These are phyloP conservation scores for Catostomus latipinnis DNA, from an alignment of 2,797 vertebrate species.

Conservation along the genomic window DNA sequence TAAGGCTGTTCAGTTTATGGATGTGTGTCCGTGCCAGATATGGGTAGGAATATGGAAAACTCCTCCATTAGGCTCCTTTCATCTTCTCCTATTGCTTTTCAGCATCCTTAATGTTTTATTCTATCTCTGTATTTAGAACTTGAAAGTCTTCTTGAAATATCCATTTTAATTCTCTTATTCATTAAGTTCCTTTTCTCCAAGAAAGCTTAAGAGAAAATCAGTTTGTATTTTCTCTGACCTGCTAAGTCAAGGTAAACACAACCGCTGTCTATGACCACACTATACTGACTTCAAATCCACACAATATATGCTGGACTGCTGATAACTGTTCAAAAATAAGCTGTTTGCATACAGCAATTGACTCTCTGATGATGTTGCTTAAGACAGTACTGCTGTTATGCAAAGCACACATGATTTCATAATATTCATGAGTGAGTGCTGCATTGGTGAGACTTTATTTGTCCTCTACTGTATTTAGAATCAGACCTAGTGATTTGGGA, in stretches of 20 bases:
- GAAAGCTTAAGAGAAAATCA: too few relatives aligned
- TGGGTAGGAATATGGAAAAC: conserved; percentile 56
- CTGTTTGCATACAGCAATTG: neutral
- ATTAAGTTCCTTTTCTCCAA: neutral
- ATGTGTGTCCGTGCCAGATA: conserved; percentile 21
- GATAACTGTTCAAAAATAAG: neutral
- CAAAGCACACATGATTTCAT: neutral
- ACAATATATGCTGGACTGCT: neutral
- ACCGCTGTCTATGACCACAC: neutral
- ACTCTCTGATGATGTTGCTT: neutral
- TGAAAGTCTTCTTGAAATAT: conserved; percentile 33
- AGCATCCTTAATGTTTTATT: conserved; percentile 46
- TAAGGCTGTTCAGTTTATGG: conserved; percentile 36
- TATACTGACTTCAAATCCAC: conserved; percentile 2
- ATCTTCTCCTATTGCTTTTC: conserved; percentile 47
- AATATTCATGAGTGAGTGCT: neutral
- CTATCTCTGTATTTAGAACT: conserved; percentile 28
- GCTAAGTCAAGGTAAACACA: neutral
- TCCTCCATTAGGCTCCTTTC: conserved; percentile 57
- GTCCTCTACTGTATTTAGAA: conserved; percentile 6
- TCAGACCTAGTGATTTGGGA: neutral
- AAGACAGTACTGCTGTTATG: neutral
- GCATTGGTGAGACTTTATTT: neutral
- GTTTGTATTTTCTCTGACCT: neutral
- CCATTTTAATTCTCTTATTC: neutral